Conservation (phyloP, 1,140 invertebrate genomes). For the Brachionus paranguensis region DNA sequence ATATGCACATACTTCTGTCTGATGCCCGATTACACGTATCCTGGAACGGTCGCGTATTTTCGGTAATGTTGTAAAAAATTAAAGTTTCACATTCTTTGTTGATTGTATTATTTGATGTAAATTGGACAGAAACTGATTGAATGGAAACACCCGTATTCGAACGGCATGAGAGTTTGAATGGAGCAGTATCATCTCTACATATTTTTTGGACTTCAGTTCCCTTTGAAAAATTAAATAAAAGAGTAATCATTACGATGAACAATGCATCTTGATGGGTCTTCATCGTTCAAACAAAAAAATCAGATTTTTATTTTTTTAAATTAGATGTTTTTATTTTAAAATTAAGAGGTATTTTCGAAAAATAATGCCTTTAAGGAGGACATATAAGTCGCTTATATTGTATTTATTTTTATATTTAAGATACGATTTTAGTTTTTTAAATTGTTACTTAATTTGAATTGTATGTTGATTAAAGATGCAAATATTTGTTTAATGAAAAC, state of each 20-base stretch:
- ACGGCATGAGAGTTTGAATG: background rate
- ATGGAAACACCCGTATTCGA: background rate
- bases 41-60: background rate
- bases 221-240: background rate
- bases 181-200: background rate
- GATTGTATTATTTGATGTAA: background rate
- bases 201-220: background rate
- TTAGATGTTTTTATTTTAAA: background rate
- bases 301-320: background rate
- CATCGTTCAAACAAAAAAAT: background rate
- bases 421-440: slow-evolving; percentile 2
- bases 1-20: background rate
- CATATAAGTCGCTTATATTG: background rate
- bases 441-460: slow-evolving; percentile 2
- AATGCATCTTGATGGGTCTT: background rate
- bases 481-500: background rate
- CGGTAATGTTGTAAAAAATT: background rate
- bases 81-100: background rate
- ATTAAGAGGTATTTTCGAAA: background rate
- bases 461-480: background rate
- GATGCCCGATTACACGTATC: background rate
- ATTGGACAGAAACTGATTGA: background rate
- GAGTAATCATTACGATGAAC: background rate
- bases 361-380: background rate
- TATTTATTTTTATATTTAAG: slow-evolving; percentile 4